These are phyloP conservation scores for Ditylenchus weischeri DNA, from an alignment of 2,888 invertebrate species.

Conservation along the genomic window DNA sequence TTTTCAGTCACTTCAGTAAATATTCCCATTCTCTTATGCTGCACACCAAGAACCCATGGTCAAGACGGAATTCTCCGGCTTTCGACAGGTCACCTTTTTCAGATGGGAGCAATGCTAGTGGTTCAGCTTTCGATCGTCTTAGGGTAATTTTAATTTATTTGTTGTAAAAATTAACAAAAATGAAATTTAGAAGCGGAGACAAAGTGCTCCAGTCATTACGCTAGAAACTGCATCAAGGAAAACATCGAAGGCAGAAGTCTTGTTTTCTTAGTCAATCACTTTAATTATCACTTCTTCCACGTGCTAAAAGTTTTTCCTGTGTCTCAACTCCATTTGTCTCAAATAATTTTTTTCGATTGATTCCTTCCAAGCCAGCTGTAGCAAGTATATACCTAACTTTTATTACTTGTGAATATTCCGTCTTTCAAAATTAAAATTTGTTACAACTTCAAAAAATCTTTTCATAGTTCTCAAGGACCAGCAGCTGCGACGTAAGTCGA, in stretches of 20 bases:
- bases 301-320: too few relatives aligned
- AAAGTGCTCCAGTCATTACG: slow-evolving; percentile 46
- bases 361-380: too few relatives aligned
- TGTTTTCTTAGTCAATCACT: slow-evolving; percentile 10
- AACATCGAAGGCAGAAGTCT: slow-evolving; percentile 6
- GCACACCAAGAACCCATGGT: slow-evolving; percentile 43
- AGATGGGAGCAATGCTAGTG: slow-evolving; percentile 2
- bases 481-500: too few relatives aligned
- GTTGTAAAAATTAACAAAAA: slow-evolving; percentile 32
- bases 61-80: slow-evolving; percentile 46
- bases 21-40: slow-evolving; percentile 48
- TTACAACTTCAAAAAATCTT: too few relatives aligned
- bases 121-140: slow-evolving; percentile 13
- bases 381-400: too few relatives aligned
- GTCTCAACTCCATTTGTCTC: too few relatives aligned
- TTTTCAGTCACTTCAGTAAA: slow-evolving; percentile 28
- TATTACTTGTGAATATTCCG: too few relatives aligned
- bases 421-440: too few relatives aligned
- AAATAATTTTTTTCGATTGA: too few relatives aligned
- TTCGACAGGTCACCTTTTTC: slow-evolving; percentile 33
- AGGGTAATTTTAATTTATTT: not conserved
- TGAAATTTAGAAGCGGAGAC: slow-evolving; percentile 37
- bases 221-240: slow-evolving; percentile 21
- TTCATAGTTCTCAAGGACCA: too few relatives aligned
- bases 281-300: not conserved